Base-by-base conservation (phyloP, 2,888 invertebrate genomes). In the Phortica okadai region DNA sequence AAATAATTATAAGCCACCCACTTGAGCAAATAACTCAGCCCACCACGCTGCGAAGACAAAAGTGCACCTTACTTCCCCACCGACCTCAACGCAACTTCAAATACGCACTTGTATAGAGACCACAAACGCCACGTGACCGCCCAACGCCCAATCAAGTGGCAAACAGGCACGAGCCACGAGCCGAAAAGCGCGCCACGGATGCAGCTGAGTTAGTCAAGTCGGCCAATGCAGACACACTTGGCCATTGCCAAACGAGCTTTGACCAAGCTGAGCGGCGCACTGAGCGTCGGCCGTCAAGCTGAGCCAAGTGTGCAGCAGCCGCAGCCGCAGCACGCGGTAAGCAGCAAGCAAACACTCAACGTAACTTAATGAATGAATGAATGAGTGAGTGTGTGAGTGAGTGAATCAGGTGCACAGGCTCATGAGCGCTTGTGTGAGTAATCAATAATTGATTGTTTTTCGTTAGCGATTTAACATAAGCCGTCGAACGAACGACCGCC, bases 171-270 rank as follows among this genome's bases (percentile, higher is more conserved):
- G 62, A 58, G 59, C 42, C 73, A 76, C 75, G 62, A 25, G 25
- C 54, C 54, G 16, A 16, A 6, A 14, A 56, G 14, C 56, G n/a
- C 14, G n/a, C 56, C 56, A 56, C 16, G 56, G 56, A 56, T 10
- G 14, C 56, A 56, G 11, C 33, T 33, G 64, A 25, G 33, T 8
- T 86, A 83, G 84, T 86, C 80, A 81, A 83, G 84, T 86, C 80
- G 80, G 79, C 80, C 59, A 76, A 78, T 80, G 80, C 78, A 81
- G 66, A 66, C 66, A 66, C 66, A 42, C 70, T 21, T 66, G 14
- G 11, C 66, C 1, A 7, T 33, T 6, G 54, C 54, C 54, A 54
- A 66, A 70, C 70, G 33, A 72, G 56, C 70, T 41, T 56, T 25
- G 25, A 11, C 33, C 70, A 72, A 69, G 6, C 62, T 16, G 14